phyloP scores from a whole-genome alignment of 37 sponge, comb jelly and placozoan species.

The Hexactinellida sp. region DNA sequence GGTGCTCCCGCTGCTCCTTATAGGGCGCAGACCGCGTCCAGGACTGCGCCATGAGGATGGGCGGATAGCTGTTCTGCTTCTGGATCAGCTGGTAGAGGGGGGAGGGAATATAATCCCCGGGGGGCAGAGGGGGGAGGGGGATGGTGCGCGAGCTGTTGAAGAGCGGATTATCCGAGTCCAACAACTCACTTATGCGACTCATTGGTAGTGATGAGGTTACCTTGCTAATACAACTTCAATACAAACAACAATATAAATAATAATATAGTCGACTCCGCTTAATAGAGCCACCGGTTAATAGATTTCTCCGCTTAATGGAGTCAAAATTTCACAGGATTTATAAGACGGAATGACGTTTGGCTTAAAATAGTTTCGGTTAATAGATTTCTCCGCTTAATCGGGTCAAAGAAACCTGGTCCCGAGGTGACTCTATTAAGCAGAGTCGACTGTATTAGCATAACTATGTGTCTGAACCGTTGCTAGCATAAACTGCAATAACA shows the following conservation, averaged over 20 bases:
- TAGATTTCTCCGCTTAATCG: no score
- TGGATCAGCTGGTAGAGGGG: conserved; percentile 44
- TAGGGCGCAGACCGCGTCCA: conserved; percentile 86
- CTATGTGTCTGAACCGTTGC: not conserved
- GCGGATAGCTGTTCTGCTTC: conserved; percentile 64
- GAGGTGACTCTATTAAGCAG: no score
- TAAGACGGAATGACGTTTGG: no score
- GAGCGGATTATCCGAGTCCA: not conserved
- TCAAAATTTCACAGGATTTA: no score
- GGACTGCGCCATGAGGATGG: conserved; percentile 56
- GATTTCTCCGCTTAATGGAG: no score
- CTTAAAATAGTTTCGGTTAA: no score
- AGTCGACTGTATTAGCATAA: no score
- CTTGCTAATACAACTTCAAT: not conserved
- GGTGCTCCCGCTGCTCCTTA: conserved; percentile 71
- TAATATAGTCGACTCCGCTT: no score
- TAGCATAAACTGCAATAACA: not conserved
- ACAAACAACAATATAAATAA: not conserved
- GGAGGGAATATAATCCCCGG: not conserved
- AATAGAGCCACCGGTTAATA: no score
- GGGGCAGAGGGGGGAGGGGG: not conserved
- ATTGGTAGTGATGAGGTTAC: no score
- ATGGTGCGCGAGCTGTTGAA: conserved; percentile 13
- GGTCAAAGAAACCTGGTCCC: no score
- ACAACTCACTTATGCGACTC: not conserved